phyloP scores from a whole-genome alignment of 1,140 invertebrate species.

The Drosophila gunungcola region DNA sequence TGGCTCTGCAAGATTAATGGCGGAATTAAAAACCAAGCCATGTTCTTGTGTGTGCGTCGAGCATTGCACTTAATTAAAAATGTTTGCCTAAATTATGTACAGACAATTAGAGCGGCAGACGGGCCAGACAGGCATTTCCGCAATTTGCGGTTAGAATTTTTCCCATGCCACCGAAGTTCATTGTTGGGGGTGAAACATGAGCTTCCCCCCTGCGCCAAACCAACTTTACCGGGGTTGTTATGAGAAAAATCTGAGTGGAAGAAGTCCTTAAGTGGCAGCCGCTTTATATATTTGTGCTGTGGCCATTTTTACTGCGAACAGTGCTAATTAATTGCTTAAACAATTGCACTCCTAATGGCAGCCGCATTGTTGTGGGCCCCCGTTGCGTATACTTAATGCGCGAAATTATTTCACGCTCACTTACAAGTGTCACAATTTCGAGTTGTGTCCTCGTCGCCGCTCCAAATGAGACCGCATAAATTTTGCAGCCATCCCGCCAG shows the following conservation, averaged over 20 bases:
- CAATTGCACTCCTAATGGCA: slow-evolving; percentile 67
- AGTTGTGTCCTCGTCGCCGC: slow-evolving; percentile 28
- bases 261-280: slow-evolving; percentile 39
- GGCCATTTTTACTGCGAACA: slow-evolving; percentile 45
- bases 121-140: slow-evolving; percentile 47
- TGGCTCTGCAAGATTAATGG: slow-evolving; percentile 41
- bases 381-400: slow-evolving; percentile 56
- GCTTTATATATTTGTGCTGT: slow-evolving; percentile 49
- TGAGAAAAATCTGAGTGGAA: slow-evolving; percentile 28
- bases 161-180: slow-evolving; percentile 14
- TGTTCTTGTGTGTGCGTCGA: slow-evolving; percentile 22
- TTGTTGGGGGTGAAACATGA: slow-evolving; percentile 50
- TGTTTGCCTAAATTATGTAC: slow-evolving; percentile 67
- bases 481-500: slow-evolving; percentile 41
- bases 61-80: slow-evolving; percentile 66
- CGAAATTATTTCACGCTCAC: slow-evolving; percentile 71
- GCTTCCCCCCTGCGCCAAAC: slow-evolving; percentile 1
- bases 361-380: slow-evolving; percentile 49
- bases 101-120: slow-evolving; percentile 66
- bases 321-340: slow-evolving; percentile 78
- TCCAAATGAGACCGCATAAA: slow-evolving; percentile 73
- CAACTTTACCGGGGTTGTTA: slow-evolving; percentile 16
- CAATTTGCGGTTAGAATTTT: slow-evolving; percentile 40
- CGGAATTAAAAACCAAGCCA: slow-evolving; percentile 47
- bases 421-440: slow-evolving; percentile 74